Percentiles rank a stretch among this genome's conserved stretches.
Conservation (phyloP, 2,797 vertebrate species). For the Notoglanidium macrostoma region DNA sequence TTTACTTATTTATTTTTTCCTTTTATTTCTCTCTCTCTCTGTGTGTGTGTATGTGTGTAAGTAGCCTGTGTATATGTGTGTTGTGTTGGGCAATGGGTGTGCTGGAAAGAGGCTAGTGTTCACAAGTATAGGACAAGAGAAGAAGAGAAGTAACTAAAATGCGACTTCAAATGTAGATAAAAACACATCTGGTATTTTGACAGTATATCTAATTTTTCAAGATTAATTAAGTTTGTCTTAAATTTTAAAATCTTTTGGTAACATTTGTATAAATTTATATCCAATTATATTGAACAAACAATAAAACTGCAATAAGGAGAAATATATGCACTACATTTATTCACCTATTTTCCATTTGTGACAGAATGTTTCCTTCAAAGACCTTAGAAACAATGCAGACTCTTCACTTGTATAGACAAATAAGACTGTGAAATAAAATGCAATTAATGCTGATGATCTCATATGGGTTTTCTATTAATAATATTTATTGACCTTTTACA, state of each 20-base stretch:
- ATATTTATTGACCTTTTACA: neutral
- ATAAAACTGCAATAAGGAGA: neutral
- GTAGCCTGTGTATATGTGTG: neutral
- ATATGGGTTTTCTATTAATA: neutral
- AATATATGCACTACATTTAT: neutral
- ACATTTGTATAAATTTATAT: neutral
- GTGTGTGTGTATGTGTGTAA: no score
- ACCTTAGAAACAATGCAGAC: neutral
- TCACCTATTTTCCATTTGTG: neutral
- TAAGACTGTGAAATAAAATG: neutral
- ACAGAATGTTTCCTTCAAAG: neutral
- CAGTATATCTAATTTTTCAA: neutral
- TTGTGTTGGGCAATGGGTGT: neutral
- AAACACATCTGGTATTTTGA: neutral
- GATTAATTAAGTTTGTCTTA: neutral
- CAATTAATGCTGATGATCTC: neutral
- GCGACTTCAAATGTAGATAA: neutral
- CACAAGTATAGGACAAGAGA: neutral
- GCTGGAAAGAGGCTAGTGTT: neutral
- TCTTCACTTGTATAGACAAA: neutral
- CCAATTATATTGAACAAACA: neutral
- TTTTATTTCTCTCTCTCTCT: conserved; percentile 8
- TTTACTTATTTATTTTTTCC: neutral
- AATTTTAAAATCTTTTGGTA: no score
- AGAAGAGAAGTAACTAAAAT: neutral